Evolutionary conservation across 2,888 invertebrate species (phyloP), one percentile per base, ranked within the genome.

Genomic region (Limenitis camilla): DNA sequence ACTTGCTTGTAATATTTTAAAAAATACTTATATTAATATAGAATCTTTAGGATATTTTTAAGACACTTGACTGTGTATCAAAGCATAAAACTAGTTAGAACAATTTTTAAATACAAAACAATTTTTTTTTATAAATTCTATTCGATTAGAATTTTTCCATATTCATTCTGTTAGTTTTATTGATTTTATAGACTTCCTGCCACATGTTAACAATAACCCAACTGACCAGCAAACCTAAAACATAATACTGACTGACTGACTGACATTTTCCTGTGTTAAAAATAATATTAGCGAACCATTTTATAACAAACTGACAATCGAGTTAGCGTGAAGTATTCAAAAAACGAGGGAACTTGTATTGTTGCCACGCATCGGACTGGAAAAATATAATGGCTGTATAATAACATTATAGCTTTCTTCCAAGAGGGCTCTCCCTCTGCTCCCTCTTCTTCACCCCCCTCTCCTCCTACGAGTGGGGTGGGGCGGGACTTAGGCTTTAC

Each of bases 371-470:
- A 57, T 42, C 62, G 58, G 39, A 40, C 53, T 55, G 62, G 60
- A 60, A 59, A 59, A 63, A 67, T 65, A 65, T 67, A 67, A 67
- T 67, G 66, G 64, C 59, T 55, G 60, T 62, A 62, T 61, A 65
- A 64, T 66, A 62, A 65, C 62, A 61, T 63, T 64, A 61, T 59
- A 52, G 61, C 56, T 61, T 62, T 59, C 62, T 60, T 55, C 38
- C 46, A 39, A 38, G 31, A 55, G 44, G 30, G 52, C 3, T 19
- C 19, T 19, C 19, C 19, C 19, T 19, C 19, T n/a, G n/a, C n/a
- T 19, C 19, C 19, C 19, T 19, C 19, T 19, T 3, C 19, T 3
- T 19, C 19, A 19, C 19, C 19, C 19, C 3, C 19, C 35, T 6
- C 6, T 30, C 44, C 38, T n/a, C n/a, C n/a, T n/a, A n/a, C n/a